Base-by-base conservation (phyloP, 2,888 invertebrate genomes). In the Parnassius orleans region DNA sequence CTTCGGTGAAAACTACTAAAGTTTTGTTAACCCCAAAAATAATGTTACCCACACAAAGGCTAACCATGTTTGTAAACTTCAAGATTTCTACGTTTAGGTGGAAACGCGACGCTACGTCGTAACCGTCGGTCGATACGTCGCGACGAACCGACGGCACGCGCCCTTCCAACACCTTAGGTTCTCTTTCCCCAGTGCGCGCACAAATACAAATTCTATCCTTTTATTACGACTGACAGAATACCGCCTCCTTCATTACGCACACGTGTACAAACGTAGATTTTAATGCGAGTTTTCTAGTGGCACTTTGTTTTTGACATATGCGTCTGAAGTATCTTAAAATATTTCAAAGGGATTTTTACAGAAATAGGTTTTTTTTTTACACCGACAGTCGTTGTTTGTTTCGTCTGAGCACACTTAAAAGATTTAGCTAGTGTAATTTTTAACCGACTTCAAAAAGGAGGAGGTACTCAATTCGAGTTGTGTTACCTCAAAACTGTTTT, bases 61-160 rank as follows among this genome's bases (percentile, higher is more conserved):
- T 33, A 33, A 33, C 7, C 7, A 33, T 7, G 33, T 33, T 33
- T 33, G 33, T 33, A 33, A 1, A 33, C 33, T 33, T 33, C 15
- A 48, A 42, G 48, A 19, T 57, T 53, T 48, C 51, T 51, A 61
- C 61, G 46, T 51, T n/a, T 24, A 54, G 53, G 54, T 47, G 19
- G 42, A 33, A 11, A 46, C 12, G 50, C 54, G 50, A 51, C 54
- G 55, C 46, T 9, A 33, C 44, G 44, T 3, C 15, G 61, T 60
- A 42, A 51, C 42, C 59, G 47, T 53, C 60, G 64, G 66, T 60
- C 66, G 62, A 62, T 55, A 53, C 63, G 66, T 65, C 66, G 66
- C 66, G 66, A 57, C 66, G 63, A 48, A 47, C 47, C 56, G 65
- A 19, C 65, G 53, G 41, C 63, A 44, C 50, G 55, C 60, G 33